These are phyloP conservation scores for Carapus acus DNA, from an alignment of 2,797 vertebrate genomes.

Conservation along the genomic window DNA sequence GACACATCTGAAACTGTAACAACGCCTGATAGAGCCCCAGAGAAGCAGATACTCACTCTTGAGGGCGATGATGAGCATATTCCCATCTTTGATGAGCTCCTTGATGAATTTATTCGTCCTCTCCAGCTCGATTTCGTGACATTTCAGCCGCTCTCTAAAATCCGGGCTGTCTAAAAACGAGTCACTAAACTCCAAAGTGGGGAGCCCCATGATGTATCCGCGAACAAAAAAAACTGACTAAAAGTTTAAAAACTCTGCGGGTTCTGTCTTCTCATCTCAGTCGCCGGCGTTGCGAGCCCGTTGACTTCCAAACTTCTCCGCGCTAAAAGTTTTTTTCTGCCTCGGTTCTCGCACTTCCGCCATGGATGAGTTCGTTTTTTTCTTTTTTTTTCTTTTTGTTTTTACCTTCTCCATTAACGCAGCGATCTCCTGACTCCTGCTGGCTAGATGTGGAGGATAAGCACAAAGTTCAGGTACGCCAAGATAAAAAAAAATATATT, in stretches of 20 bases:
- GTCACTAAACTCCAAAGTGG: conserved; percentile 95
- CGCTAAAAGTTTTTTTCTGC: conserved; percentile 45
- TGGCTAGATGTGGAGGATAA: conserved; percentile 48
- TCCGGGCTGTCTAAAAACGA: conserved; percentile 93
- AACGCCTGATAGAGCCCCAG: too few relatives aligned
- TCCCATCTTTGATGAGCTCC: conserved; percentile 96
- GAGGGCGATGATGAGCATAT: conserved; percentile 86
- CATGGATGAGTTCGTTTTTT: conserved; percentile 22
- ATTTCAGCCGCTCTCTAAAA: conserved; percentile 92
- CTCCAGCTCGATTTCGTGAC: conserved; percentile 93
- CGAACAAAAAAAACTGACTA: background rate
- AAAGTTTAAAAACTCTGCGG: conserved; percentile 11
- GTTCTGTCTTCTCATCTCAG: conserved; percentile 39
- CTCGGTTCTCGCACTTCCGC: conserved; percentile 63
- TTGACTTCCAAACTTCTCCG: conserved; percentile 16
- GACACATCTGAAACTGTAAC: too few relatives aligned
- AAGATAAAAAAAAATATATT: too few relatives aligned
- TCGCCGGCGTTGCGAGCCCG: too few relatives aligned
- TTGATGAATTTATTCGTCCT: conserved; percentile 97
- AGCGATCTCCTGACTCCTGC: conserved; percentile 70
- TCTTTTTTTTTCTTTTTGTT: conserved; percentile 10
- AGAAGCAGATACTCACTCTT: conserved; percentile 77
- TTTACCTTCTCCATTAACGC: conserved; percentile 15
- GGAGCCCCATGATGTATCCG: conserved; percentile 83
- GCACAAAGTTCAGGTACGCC: too few relatives aligned